Base-by-base conservation (phyloP, 2,797 vertebrate genomes). In the Caiman crocodilus region DNA sequence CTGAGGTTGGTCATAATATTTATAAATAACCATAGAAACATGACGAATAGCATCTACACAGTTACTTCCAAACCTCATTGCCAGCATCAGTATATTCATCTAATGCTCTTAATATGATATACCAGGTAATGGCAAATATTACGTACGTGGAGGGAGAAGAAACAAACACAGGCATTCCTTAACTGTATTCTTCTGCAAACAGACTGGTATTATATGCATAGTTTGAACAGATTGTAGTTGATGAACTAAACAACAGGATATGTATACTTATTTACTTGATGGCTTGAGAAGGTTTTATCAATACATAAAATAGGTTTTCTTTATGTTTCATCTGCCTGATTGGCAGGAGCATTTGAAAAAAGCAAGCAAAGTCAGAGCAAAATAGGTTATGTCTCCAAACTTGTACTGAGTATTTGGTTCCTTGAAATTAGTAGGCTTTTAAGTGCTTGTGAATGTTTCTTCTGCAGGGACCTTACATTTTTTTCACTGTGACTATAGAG, bases 1-100 rank as follows among this genome's bases (percentile, higher is more conserved):
- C 95, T 96, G 94, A 95, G 32, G 88, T 92, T 92, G 59, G 73
- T 92, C 89, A 94, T 85, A 96, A 97, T 97, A 97, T 96, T 97
- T 94, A 61, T 92, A 93, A 96, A 95, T 97, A 97, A 96, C 96
- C 95, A 96, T 96, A 97, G 96, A 96, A 95, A 97, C 89, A 79
- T 32, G 92, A 97, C 60, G 82, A 97, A 94, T 74, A 93, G 85
- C 63, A 94, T 93, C 88, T 95, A 87, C 91, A 90, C 14, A 85
- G 73, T 94, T 94, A 63, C 90, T 97, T 97, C 94, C 95, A 95
- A 91, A 89, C 61, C 61, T 96, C 64, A 58, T 90, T 92, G 56
- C 80, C 92, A 96, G 86, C 91, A 94, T 91, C 79, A 78, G 63
- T 55, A 42, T 91, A 92, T 94, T 96, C 95, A 58, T 86, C 16